These are phyloP conservation scores for Hippopotamus amphibius DNA, from an alignment of 2,113 vertebrate species.

Conservation along the genomic window DNA sequence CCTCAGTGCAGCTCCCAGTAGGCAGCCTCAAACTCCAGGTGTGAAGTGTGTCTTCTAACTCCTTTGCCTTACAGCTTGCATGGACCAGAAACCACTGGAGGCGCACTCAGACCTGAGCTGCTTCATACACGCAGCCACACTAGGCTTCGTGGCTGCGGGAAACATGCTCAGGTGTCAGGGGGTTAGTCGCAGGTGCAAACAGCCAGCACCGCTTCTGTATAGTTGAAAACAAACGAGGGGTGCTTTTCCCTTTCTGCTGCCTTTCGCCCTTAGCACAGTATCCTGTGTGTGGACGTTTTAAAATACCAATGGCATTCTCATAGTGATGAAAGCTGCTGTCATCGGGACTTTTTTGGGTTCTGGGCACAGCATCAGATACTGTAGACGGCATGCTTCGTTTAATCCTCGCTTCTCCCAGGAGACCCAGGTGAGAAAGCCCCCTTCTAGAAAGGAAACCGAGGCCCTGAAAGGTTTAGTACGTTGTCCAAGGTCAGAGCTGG, in stretches of 20 bases:
- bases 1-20: constrained; percentile 90
- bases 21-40: constrained; percentile 92
- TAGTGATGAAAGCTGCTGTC: neutral
- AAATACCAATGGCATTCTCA: too few relatives aligned
- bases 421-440: neutral
- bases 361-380: neutral
- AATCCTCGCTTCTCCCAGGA: neutral
- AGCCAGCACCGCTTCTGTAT: neutral
- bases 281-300: neutral
- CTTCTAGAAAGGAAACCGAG: neutral
- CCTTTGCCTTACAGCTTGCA: neutral
- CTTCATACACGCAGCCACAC: neutral
- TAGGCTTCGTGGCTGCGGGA: neutral
- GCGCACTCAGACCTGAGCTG: neutral
- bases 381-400: neutral
- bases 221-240: neutral
- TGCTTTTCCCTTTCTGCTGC: neutral
- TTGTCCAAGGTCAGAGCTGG: neutral
- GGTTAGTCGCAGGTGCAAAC: neutral
- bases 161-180: accelerated
- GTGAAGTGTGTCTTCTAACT: constrained; percentile 27
- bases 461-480: neutral
- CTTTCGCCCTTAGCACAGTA: neutral
- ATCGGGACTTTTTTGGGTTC: neutral
- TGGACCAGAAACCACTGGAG: too few relatives aligned